Evolutionary conservation across 1,140 invertebrate genomes (phyloP).

Genomic region (Doryteuthis pealeii): DNA sequence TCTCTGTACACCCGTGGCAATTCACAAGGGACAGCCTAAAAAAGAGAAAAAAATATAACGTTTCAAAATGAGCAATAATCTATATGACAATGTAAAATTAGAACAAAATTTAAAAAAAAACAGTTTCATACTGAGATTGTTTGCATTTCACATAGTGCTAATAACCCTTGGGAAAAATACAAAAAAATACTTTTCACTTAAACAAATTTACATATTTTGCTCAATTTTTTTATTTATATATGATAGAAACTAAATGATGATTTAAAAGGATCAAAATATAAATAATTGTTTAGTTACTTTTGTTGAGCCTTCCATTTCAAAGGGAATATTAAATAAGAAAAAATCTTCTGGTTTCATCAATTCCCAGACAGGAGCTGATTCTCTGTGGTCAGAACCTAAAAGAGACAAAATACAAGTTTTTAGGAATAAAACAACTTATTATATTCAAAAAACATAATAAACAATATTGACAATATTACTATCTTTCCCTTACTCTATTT

Average conservation of each 20-base stretch:
- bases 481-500: constrained; percentile 1
- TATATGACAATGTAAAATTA: background rate
- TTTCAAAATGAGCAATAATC: background rate
- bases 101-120: too few species aligned
- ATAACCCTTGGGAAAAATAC: background rate
- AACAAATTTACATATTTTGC: too few species aligned
- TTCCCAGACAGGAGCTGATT: constrained; percentile 54
- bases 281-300: constrained; percentile 30
- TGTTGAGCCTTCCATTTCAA: constrained; percentile 58
- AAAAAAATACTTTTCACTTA: too few species aligned
- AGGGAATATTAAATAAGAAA: constrained; percentile 57
- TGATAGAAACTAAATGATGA: too few species aligned
- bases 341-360: constrained; percentile 51
- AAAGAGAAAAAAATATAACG: background rate
- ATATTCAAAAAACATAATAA: background rate
- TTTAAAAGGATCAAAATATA: background rate
- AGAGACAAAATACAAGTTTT: background rate
- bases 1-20: constrained; percentile 49
- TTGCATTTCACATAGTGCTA: too few species aligned
- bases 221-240: too few species aligned
- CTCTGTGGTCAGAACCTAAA: constrained; percentile 51
- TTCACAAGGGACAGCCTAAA: constrained; percentile 42
- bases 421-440: background rate
- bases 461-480: background rate
- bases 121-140: background rate